These are phyloP conservation scores for Trematocara macrostoma DNA, from an alignment of 2,113 vertebrate species.

Conservation along the genomic window DNA sequence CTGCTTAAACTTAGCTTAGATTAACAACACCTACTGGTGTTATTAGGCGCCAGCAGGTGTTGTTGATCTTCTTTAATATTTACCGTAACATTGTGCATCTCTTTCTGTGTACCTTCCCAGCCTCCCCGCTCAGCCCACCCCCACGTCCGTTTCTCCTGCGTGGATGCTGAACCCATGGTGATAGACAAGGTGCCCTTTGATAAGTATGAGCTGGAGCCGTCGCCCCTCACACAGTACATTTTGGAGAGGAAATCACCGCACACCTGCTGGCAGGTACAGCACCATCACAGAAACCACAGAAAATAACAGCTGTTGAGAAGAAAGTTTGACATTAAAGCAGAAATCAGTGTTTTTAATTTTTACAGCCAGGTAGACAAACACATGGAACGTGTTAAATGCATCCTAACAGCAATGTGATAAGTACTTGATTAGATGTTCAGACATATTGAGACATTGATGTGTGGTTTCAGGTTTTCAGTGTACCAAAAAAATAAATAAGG, in stretches of 20 bases:
- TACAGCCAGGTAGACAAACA: background rate
- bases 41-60: background rate
- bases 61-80: background rate
- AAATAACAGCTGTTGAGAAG: background rate
- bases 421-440: background rate
- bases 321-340: background rate
- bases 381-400: background rate
- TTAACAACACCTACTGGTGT: background rate
- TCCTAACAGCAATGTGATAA: background rate
- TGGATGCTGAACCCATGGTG: conserved; percentile 95
- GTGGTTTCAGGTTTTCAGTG: background rate
- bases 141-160: conserved; percentile 89
- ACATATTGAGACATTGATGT: background rate
- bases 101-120: conserved; percentile 48
- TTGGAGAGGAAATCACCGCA: conserved; percentile 94
- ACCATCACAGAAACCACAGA: background rate
- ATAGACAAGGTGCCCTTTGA: conserved; percentile 99
- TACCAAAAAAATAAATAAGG: background rate
- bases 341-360: background rate
- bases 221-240: conserved; percentile 95
- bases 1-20: background rate
- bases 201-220: conserved; percentile 97
- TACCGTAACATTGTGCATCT: background rate
- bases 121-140: conserved; percentile 95
- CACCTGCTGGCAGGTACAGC: conserved; percentile 95